Percentiles rank a stretch among this genome's conserved stretches.
These are phyloP conservation scores for Piscicola geometra DNA, from an alignment of 2,888 invertebrate genomes.

Conservation along the genomic window DNA sequence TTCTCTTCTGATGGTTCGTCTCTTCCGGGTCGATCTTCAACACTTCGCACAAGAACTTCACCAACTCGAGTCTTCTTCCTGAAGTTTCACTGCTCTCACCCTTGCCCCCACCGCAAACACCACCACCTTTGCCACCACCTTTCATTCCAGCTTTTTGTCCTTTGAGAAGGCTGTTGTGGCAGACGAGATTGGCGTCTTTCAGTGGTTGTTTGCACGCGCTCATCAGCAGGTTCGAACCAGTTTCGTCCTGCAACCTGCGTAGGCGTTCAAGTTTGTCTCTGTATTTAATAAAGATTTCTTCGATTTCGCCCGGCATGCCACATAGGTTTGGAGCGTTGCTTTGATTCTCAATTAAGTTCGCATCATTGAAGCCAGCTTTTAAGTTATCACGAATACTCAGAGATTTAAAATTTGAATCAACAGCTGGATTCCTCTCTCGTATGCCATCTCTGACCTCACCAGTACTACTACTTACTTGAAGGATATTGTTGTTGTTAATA, in stretches of 20 bases:
- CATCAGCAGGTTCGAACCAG: constrained; percentile 41
- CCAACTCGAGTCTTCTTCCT: constrained; percentile 31
- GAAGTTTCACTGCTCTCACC: not conserved
- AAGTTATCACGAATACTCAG: too few relatives aligned
- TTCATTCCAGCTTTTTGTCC: not conserved
- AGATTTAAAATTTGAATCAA: too few relatives aligned
- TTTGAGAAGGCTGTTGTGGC: not conserved
- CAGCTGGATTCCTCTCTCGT: too few relatives aligned
- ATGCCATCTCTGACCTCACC: too few relatives aligned
- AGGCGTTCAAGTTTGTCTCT: not conserved
- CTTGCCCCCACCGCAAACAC: not conserved
- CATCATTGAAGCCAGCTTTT: too few relatives aligned
- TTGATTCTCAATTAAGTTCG: too few relatives aligned
- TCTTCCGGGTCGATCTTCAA: constrained; percentile 40
- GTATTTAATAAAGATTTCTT: too few relatives aligned
- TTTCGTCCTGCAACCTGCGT: constrained; percentile 32
- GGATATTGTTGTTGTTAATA: too few relatives aligned
- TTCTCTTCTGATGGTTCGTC: constrained; percentile 31
- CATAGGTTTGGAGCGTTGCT: too few relatives aligned
- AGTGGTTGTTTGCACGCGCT: constrained; percentile 38
- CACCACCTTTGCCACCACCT: not conserved
- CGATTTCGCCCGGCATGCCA: too few relatives aligned
- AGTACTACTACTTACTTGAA: too few relatives aligned
- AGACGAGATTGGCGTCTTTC: not conserved
- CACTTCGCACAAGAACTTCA: constrained; percentile 41